phyloP scores from a whole-genome alignment of 2,888 invertebrate genomes.

The Cotesia congregata region DNA sequence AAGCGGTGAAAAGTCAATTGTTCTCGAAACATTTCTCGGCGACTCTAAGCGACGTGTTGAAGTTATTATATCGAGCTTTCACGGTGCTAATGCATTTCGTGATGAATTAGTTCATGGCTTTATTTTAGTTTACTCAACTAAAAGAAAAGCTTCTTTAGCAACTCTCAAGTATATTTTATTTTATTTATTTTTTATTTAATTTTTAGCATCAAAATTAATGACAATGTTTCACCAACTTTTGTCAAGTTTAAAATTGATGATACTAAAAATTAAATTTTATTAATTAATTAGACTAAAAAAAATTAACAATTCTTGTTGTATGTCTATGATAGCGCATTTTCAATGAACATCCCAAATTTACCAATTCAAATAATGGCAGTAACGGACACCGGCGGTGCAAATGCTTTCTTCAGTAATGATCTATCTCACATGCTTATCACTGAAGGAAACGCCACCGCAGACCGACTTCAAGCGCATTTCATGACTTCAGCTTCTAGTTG shows the following conservation, averaged over 20 bases:
- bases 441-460: constrained; percentile 93
- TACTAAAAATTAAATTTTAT: too few relatives aligned
- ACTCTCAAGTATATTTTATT: constrained; percentile 82
- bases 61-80: constrained; percentile 94
- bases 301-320: too few relatives aligned
- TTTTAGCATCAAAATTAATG: background rate
- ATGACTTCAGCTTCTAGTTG: constrained; percentile 90
- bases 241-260: too few relatives aligned
- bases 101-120: constrained; percentile 95
- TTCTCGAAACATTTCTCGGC: constrained; percentile 92
- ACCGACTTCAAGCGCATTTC: constrained; percentile 90
- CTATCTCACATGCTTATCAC: constrained; percentile 91
- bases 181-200: background rate
- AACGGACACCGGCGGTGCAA: constrained; percentile 90
- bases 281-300: background rate
- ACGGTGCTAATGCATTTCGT: constrained; percentile 91
- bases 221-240: too few relatives aligned
- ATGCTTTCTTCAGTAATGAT: constrained; percentile 91
- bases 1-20: constrained; percentile 88
- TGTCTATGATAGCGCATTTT: constrained; percentile 81
- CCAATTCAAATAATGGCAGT: constrained; percentile 95
- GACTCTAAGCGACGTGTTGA: constrained; percentile 91
- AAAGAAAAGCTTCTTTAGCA: constrained; percentile 93
- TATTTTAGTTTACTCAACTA: constrained; percentile 94
- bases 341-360: constrained; percentile 91